Evolutionary conservation across 1,140 invertebrate species (phyloP), one percentile per base, ranked within the genome.

Genomic region (Myzus persicae): DNA sequence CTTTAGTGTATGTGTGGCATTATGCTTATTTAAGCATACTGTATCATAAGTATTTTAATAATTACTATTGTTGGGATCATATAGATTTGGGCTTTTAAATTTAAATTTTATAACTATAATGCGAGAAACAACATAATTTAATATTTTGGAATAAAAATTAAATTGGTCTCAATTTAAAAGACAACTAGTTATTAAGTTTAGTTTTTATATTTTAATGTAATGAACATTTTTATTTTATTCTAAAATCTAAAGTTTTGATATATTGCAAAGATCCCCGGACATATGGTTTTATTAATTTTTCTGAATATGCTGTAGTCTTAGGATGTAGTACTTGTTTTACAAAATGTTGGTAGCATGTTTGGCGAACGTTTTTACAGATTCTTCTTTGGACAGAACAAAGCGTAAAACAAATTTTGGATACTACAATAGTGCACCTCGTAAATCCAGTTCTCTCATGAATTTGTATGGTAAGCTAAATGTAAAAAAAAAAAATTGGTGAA

Each of bases 371-470:
- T 95, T 96, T 96, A 95, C 96, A 96, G 96, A 96, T 96, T 95
- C 96, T 95, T 96, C 96, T 95, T 94, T 95, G 95, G 95, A 95
- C 95, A 95, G 95, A 95, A 93, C 95, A 95, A 93, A 95, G 95
- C 95, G 96, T 97, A 96, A 94, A 96, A 97, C 96, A 97, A 97
- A 97, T 97, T 97, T 96, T 96, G 96, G 95, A 97, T 97, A 97
- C 96, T 89, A 94, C 93, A 97, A 97, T 97, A 94, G 91, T 59
- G 97, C 97, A 96, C 96, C 97, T 95, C 97, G 97, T 97, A 98
- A 98, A 96, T 98, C 97, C 96, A 98, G 97, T 97, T 98, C 98
- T 95, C 96, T 98, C 96, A 98, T 98, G 97, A 98, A 98, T 97
- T 96, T 98, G 96, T 98, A 97, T 96, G 97, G 98, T 98, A 98